Percentiles rank a stretch among this genome's conserved stretches.
Evolutionary conservation across 2,113 vertebrate genomes (phyloP).

Genomic region (Brienomyrus longianalis): DNA sequence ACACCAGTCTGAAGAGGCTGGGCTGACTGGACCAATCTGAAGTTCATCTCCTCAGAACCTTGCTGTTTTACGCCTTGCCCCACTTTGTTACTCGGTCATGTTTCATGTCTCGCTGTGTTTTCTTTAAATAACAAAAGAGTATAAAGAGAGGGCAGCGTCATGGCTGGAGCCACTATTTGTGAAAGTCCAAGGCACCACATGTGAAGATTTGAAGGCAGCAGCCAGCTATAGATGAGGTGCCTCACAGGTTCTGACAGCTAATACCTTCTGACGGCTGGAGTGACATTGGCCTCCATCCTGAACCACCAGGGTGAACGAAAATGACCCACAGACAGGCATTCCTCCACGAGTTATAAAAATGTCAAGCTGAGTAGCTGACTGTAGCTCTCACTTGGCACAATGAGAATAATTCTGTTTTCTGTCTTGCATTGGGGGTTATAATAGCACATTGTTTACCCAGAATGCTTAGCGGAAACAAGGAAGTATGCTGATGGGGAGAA

Average conservation of each 20-base stretch:
- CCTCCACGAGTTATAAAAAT: background rate
- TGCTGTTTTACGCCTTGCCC: slow-evolving; percentile 29
- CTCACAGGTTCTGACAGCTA: background rate
- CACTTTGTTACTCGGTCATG: slow-evolving; percentile 14
- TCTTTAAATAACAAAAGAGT: background rate
- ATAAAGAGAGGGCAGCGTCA: background rate
- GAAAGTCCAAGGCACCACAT: background rate
- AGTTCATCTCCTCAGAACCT: background rate
- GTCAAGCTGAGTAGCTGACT: background rate
- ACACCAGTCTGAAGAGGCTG: background rate
- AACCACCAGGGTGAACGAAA: background rate
- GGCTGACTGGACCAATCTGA: background rate
- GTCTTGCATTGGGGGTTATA: background rate
- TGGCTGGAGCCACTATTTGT: background rate
- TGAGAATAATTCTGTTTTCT: background rate
- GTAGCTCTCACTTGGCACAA: background rate
- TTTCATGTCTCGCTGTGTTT: background rate
- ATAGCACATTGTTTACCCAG: background rate
- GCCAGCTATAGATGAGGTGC: background rate
- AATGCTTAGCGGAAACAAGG: background rate
- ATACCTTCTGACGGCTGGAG: background rate
- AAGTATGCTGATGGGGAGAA: background rate
- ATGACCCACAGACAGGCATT: background rate
- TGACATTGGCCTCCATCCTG: background rate
- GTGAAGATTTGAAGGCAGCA: background rate